Evolutionary conservation across 1,140 invertebrate species (phyloP).

Genomic region (Drosophila mayri): DNA sequence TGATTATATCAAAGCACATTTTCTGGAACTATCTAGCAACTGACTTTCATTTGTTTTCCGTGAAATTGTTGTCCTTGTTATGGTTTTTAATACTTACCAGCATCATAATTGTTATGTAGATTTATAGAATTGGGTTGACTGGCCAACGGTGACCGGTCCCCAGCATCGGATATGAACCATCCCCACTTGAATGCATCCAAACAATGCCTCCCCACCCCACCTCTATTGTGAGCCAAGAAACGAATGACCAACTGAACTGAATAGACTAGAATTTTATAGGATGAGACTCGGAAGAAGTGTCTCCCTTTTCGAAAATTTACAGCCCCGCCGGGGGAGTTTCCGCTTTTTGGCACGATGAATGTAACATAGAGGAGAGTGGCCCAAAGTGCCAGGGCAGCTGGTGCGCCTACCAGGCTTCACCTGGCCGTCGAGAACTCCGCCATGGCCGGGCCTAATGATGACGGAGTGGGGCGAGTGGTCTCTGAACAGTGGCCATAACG

Average conservation of each 20-base stretch:
- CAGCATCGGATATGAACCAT: conserved; percentile 48
- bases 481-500: conserved; percentile 58
- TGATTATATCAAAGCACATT: neutral
- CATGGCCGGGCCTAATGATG: conserved; percentile 72
- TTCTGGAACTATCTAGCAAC: neutral
- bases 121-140: conserved; percentile 73
- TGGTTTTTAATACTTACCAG: conserved; percentile 73
- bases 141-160: conserved; percentile 38
- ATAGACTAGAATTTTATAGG: conserved; percentile 34
- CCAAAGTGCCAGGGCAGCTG: conserved; percentile 60
- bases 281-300: conserved; percentile 25
- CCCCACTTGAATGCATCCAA: conserved; percentile 46
- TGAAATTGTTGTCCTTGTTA: conserved; percentile 33
- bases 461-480: conserved; percentile 44
- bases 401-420: neutral
- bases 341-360: conserved; percentile 47
- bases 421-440: neutral
- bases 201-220: conserved; percentile 2
- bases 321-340: conserved; percentile 4
- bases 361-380: conserved; percentile 5
- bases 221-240: conserved; percentile 38
- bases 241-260: conserved; percentile 54
- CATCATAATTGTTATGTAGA: conserved; percentile 81
- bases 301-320: conserved; percentile 33
- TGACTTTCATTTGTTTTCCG: neutral